Evolutionary conservation across 1,140 invertebrate genomes (phyloP).

Genomic region (Parasteatoda tepidariorum): DNA sequence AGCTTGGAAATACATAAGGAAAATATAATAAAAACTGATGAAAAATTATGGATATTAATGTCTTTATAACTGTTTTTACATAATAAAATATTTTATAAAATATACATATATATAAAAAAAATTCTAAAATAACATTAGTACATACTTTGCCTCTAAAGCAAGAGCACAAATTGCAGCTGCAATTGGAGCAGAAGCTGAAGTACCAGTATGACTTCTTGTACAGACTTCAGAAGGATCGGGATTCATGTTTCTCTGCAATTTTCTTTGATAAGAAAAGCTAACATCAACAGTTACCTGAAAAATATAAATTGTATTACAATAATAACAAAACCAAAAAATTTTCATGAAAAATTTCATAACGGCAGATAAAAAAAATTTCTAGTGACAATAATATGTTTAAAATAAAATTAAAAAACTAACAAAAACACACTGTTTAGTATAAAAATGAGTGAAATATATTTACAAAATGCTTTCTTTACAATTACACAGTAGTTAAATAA

Average conservation of each 20-base stretch:
- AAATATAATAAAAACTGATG: no score
- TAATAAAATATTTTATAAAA: no score
- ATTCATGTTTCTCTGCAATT: conserved; percentile 43
- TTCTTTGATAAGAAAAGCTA: conserved; percentile 65
- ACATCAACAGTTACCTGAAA: conserved; percentile 82
- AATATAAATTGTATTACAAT: conserved; percentile 17
- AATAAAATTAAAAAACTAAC: background rate
- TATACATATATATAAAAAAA: no score
- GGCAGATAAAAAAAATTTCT: background rate
- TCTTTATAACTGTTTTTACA: no score
- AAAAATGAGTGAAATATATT: no score
- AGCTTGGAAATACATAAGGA: no score
- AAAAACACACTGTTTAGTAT: no score
- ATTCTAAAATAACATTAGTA: conserved; percentile 3
- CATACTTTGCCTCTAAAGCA: conserved; percentile 84
- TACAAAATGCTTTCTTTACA: no score
- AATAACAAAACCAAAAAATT: background rate
- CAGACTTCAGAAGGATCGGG: conserved; percentile 69
- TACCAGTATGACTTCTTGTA: conserved; percentile 83
- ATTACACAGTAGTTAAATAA: no score
- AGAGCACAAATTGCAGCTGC: conserved; percentile 88
- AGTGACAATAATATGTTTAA: background rate
- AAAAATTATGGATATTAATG: no score
- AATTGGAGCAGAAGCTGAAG: conserved; percentile 86
- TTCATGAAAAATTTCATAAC: background rate